Evolutionary conservation across 2,888 invertebrate species (phyloP).

Genomic region (Mythimna ferrago): DNA sequence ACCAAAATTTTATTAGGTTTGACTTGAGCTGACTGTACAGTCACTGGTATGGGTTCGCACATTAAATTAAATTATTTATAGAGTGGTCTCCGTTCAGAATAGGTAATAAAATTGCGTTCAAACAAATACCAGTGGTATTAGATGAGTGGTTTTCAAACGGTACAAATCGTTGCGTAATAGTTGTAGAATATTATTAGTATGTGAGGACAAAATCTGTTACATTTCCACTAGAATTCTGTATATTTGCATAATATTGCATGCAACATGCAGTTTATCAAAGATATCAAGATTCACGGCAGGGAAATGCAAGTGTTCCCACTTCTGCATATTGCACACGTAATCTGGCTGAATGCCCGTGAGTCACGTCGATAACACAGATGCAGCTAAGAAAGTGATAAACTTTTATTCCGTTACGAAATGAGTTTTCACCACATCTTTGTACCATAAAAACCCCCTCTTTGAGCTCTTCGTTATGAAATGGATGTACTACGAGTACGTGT

Average conservation of each 20-base stretch:
- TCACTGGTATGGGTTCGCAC: too few relatives aligned
- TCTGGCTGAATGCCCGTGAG: conserved; percentile 30
- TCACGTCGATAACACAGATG: conserved; percentile 38
- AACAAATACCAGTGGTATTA: too few relatives aligned
- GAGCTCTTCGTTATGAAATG: not conserved
- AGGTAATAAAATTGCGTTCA: too few relatives aligned
- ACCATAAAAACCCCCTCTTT: not conserved
- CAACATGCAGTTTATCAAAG: not conserved
- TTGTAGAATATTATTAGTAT: too few relatives aligned
- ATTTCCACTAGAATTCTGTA: not conserved
- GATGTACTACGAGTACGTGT: not conserved
- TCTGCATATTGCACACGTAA: conserved; percentile 38
- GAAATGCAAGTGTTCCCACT: conserved; percentile 11
- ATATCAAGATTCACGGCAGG: not conserved
- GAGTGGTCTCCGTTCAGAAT: too few relatives aligned
- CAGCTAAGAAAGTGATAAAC: conserved; percentile 40
- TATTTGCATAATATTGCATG: not conserved
- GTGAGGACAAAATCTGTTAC: not conserved
- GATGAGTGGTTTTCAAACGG: too few relatives aligned
- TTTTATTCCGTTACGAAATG: conserved; percentile 23
- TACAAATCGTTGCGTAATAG: too few relatives aligned
- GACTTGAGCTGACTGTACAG: too few relatives aligned
- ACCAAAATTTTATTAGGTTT: too few relatives aligned
- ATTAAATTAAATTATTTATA: too few relatives aligned
- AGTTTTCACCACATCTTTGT: conserved; percentile 12